Evolutionary conservation across 2,888 invertebrate genomes (phyloP).

Genomic region (Pachliopta kotzebuea): DNA sequence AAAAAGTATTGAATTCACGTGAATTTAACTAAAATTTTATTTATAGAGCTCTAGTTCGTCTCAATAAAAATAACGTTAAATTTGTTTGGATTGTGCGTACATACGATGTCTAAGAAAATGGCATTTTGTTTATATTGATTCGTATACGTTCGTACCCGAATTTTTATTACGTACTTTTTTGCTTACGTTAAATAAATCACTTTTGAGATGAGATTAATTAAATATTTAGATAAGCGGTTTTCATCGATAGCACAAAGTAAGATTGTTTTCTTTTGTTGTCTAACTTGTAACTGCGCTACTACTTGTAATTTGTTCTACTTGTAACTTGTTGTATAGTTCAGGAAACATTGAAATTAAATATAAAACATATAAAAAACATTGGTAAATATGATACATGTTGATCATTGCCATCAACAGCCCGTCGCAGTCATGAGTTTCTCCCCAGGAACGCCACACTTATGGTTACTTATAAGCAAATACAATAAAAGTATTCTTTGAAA

Average conservation of each 20-base stretch:
- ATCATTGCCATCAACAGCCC: too few relatives aligned
- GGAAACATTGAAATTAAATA: not conserved
- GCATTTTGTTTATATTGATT: not conserved
- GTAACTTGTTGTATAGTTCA: too few relatives aligned
- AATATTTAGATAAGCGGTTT: not conserved
- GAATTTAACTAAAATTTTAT: constrained; percentile 18
- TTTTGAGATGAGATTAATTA: not conserved
- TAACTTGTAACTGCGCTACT: not conserved
- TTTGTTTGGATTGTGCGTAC: not conserved
- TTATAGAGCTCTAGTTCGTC: not conserved
- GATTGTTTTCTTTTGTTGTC: too few relatives aligned
- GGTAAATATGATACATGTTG: too few relatives aligned
- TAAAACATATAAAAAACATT: too few relatives aligned
- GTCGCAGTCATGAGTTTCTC: too few relatives aligned
- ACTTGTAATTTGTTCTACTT: too few relatives aligned
- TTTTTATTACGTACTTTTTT: too few relatives aligned
- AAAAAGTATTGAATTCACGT: constrained; percentile 12
- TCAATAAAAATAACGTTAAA: not conserved
- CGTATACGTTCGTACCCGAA: not conserved
- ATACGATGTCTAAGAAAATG: not conserved
- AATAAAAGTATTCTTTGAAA: too few relatives aligned
- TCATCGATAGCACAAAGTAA: not conserved
- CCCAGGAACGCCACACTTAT: too few relatives aligned
- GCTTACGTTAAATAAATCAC: too few relatives aligned
- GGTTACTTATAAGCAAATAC: too few relatives aligned